Base-by-base conservation (phyloP, 2,888 invertebrate species). In the Allophyes oxyacanthae region DNA sequence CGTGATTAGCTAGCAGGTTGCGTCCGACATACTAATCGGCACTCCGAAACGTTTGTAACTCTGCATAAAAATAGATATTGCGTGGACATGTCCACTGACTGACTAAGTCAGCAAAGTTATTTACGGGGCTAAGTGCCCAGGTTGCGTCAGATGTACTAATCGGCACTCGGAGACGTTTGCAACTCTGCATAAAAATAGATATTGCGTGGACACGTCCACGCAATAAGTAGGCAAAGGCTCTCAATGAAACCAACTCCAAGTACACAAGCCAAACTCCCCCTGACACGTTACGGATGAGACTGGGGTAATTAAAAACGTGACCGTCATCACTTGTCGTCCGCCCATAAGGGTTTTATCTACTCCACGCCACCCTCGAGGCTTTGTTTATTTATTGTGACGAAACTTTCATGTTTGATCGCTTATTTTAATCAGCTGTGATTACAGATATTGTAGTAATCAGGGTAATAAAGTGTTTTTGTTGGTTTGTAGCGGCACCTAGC, bases 281-380 rank as follows among this genome's bases (percentile, higher is more conserved):
- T 85, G 88, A 88, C 89, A 84, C 87, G 87, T 88, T 86, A 90
- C 89, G 86, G 88, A 91, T 88, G 88, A 90, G 85, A 73, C 84
- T 76, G 75, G 83, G 85, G 91, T 94, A 92, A 94, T 94, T 94
- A 94, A 93, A 94, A 92, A 91, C 91, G 90, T 90, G 92, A 93
- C 92, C 93, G 92, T 92, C 91, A 90, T 94, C 92, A 93, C 86
- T 90, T 92, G 92, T 91, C 91, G 84, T 75, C 85, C 74, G 77
- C 84, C 85, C 86, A 82, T 87, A 88, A 87, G 87, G 91, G 89
- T 91, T 90, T 91, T 92, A 92, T 92, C 92, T 91, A 87, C 90
- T 85, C 77, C 78, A 72, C 78, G 75, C 83, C 91, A 89, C 86
- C 84, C 88, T 79, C 83, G 75, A 82, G 82, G 82, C 81, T 85